These are phyloP conservation scores for Drosophila lini DNA, from an alignment of 1,140 invertebrate species.

Conservation along the genomic window DNA sequence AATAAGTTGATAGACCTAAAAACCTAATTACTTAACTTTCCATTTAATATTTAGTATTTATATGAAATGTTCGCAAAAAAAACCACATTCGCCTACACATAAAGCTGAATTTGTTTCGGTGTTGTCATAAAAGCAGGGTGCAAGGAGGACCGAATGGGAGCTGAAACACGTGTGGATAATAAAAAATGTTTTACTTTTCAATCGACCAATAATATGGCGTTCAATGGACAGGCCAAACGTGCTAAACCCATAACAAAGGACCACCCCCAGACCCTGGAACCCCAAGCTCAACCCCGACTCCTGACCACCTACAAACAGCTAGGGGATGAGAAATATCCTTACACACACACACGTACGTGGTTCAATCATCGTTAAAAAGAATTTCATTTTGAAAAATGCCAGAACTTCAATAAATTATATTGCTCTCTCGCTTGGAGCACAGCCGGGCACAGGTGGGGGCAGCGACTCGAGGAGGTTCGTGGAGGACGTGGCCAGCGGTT, in stretches of 20 bases:
- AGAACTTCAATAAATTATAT: conserved; percentile 82
- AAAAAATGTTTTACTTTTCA: conserved; percentile 83
- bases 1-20: background rate
- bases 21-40: background rate
- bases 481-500: conserved; percentile 28
- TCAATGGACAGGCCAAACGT: conserved; percentile 77
- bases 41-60: background rate
- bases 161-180: conserved; percentile 76
- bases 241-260: conserved; percentile 64
- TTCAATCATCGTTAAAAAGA: conserved; percentile 81
- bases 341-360: conserved; percentile 52
- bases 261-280: conserved; percentile 9
- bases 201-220: conserved; percentile 82
- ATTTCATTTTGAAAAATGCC: conserved; percentile 82
- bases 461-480: background rate
- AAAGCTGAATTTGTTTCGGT: conserved; percentile 24
- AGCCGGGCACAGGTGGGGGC: background rate
- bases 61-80: background rate
- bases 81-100: too few relatives aligned
- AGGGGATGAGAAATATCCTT: conserved; percentile 8
- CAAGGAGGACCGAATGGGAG: conserved; percentile 39
- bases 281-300: background rate
- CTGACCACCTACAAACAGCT: conserved; percentile 2
- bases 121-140: conserved; percentile 64
- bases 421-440: conserved; percentile 47